These are phyloP conservation scores for Caloenas nicobarica DNA, from an alignment of 2,113 vertebrate species.

Conservation along the genomic window DNA sequence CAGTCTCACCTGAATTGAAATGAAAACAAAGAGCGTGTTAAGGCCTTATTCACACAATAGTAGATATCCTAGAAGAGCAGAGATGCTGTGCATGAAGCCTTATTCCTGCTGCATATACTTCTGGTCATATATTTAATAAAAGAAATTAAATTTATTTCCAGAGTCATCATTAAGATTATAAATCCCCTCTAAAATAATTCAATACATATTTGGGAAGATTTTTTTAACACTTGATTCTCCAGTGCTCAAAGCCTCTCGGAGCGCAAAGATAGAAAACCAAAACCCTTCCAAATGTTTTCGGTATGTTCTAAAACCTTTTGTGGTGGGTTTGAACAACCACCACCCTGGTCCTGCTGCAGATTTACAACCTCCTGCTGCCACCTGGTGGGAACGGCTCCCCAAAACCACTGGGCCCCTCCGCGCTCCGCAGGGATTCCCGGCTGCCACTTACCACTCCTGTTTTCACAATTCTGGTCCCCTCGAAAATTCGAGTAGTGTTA, in stretches of 20 bases:
- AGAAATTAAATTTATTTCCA: background rate
- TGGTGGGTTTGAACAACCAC: background rate
- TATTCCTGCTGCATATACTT: background rate
- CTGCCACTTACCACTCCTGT: slow-evolving; percentile 92
- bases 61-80: background rate
- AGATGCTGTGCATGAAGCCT: background rate
- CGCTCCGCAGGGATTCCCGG: background rate
- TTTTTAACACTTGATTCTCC: background rate
- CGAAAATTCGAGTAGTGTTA: slow-evolving; percentile 97
- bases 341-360: background rate
- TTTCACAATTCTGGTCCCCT: slow-evolving; percentile 96
- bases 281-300: background rate
- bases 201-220: background rate
- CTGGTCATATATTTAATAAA: background rate
- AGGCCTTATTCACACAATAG: background rate
- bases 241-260: background rate
- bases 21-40: background rate
- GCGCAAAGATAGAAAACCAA: background rate
- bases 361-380: slow-evolving; percentile 70
- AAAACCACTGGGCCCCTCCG: background rate
- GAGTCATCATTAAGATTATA: background rate
- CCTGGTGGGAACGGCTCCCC: slow-evolving; percentile 50
- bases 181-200: background rate
- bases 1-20: background rate
- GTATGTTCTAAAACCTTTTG: background rate